Conservation (phyloP, 2,113 vertebrate genomes). For the Carlito syrichta region DNA sequence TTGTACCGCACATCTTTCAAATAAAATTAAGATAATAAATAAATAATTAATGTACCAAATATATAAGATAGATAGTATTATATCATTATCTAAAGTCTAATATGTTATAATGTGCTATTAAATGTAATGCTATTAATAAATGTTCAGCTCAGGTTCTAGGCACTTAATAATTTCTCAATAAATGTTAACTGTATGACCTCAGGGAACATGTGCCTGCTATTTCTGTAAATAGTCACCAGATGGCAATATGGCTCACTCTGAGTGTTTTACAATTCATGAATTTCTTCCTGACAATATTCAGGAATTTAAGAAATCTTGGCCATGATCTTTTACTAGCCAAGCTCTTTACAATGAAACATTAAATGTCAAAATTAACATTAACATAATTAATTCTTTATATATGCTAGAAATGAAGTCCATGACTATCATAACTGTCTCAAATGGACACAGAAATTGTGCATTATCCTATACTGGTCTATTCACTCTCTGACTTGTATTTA, state of each 20-base stretch:
- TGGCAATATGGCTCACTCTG: not conserved
- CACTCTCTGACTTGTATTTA: not conserved
- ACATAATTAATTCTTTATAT: not conserved
- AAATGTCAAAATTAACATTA: not conserved
- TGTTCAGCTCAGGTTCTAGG: not conserved
- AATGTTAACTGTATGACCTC: not conserved
- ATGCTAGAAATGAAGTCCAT: not conserved
- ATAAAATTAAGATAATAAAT: too few species aligned
- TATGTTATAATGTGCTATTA: not conserved
- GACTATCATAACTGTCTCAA: not conserved
- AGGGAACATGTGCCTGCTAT: slow-evolving; percentile 19
- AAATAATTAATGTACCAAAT: too few species aligned
- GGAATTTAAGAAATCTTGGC: slow-evolving; percentile 28
- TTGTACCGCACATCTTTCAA: too few species aligned
- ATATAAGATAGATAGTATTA: not conserved
- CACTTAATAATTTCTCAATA: not conserved
- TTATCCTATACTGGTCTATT: not conserved
- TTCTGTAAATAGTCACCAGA: slow-evolving; percentile 38
- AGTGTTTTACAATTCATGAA: not conserved
- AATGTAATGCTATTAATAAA: not conserved
- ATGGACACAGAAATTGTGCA: not conserved
- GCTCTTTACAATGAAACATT: not conserved
- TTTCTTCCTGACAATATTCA: not conserved
- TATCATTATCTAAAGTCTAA: not conserved
- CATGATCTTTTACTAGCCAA: not conserved